phyloP scores from a whole-genome alignment of 2,888 invertebrate species.

The Cantharis nigra region DNA sequence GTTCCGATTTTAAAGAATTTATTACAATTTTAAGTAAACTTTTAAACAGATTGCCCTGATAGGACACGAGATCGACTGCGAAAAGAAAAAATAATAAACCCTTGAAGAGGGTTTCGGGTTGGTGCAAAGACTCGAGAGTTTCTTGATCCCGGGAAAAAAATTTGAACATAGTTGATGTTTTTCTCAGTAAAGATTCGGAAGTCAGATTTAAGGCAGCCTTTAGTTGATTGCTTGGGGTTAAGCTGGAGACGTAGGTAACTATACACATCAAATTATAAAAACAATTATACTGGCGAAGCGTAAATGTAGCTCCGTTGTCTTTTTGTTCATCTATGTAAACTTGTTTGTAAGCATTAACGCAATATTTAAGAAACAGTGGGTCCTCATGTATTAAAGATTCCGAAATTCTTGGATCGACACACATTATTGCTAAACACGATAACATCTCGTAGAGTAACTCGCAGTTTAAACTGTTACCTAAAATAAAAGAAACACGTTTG shows the following conservation, averaged over 20 bases:
- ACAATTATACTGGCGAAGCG: background rate
- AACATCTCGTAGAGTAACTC: conserved; percentile 52
- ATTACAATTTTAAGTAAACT: conserved; percentile 38
- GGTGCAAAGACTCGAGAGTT: background rate
- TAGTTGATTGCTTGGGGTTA: background rate
- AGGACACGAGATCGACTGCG: conserved; percentile 9
- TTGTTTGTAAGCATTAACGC: background rate
- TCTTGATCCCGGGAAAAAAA: background rate
- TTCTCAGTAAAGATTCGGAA: background rate
- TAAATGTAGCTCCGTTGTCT: background rate
- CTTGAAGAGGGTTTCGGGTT: background rate
- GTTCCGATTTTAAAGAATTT: conserved; percentile 34
- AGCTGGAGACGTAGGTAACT: background rate
- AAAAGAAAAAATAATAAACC: background rate
- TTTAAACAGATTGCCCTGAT: conserved; percentile 36
- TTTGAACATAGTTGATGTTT: background rate
- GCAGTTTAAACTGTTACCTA: conserved; percentile 73
- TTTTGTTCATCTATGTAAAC: background rate
- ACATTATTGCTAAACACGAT: background rate
- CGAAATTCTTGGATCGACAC: background rate
- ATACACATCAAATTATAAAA: background rate
- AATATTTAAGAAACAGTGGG: background rate
- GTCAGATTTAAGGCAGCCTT: background rate
- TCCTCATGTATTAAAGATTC: background rate
- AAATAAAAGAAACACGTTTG: conserved; percentile 55